These are phyloP conservation scores for Drosophila willistoni DNA, from an alignment of 1,140 invertebrate species.

Conservation along the genomic window DNA sequence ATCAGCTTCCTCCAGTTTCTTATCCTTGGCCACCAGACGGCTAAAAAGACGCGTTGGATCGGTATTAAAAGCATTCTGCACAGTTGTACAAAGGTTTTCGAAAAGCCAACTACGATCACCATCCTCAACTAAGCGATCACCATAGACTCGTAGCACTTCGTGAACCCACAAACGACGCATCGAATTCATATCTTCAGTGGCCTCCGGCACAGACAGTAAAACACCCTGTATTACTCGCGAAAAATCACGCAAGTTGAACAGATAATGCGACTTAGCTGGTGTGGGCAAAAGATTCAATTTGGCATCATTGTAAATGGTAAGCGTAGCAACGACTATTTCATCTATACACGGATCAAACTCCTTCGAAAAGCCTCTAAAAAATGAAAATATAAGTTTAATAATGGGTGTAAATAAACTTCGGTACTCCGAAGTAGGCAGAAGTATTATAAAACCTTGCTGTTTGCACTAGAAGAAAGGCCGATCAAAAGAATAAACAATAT, in stretches of 20 bases:
- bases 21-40: constrained; percentile 81
- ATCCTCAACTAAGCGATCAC: constrained; percentile 95
- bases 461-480: no score
- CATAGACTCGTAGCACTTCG: constrained; percentile 96
- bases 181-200: constrained; percentile 92
- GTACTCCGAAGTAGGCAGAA: no score
- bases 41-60: constrained; percentile 66
- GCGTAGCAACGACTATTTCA: constrained; percentile 93
- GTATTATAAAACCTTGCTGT: no score
- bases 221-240: constrained; percentile 96
- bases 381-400: constrained; percentile 20
- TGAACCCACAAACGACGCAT: constrained; percentile 98
- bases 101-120: constrained; percentile 93
- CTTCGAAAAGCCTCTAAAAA: constrained; percentile 93
- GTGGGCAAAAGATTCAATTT: constrained; percentile 93
- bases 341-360: constrained; percentile 97
- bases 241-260: constrained; percentile 97
- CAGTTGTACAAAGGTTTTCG: constrained; percentile 85
- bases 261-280: constrained; percentile 95
- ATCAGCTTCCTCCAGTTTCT: constrained; percentile 84
- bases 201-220: constrained; percentile 95
- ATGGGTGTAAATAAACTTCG: not conserved
- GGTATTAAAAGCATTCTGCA: constrained; percentile 84
- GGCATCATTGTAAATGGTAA: constrained; percentile 94
- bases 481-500: no score